Base-by-base conservation (phyloP, 2,113 vertebrate genomes). In the Corydoras sp. region DNA sequence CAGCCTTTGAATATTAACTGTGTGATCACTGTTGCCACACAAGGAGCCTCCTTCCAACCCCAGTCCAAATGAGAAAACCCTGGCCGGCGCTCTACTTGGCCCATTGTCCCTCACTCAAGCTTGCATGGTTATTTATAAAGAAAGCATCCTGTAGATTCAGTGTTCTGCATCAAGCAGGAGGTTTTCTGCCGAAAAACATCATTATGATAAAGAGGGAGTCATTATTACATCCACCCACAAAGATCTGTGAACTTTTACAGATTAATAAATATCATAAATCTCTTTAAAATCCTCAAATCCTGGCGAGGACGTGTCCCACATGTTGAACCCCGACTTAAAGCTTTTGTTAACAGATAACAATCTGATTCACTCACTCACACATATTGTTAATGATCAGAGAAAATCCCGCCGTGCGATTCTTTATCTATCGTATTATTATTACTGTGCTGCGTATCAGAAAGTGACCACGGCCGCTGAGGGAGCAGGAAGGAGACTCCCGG, bases 11-110 rank as follows among this genome's bases (percentile, higher is more conserved):
- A 88, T 88, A 88, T 90, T 85, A 89, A 90, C 89, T 81, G 85
- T 88, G 87, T 87, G 85, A 89, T 88, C 86, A 83, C 77, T 87
- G 80, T 83, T 83, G 80, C 87, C 88, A 90, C 89, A 90, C 87
- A 88, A 82, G 85, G 68, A 87, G 88, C 50, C 65, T 76, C 73
- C 81, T 78, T 54, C 24, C 73, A 83, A 51, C 72, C 78, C 76
- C 78, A 69, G 65, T 80, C 74, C 69, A 49, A 65, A 35, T 68
- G 70, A 65, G 62, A 67, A 64, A 62, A 76, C 71, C 78, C 81
- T 75, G 49, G 68, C 65, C 66, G 79, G 68, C 60, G 50, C 77
- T 82, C 74, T 58, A 68, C 59, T 77, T 59, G 49, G 72, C 77
- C 71, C 77, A 82, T 81, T 84, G 65, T 84, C 63, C 71, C 62